Evolutionary conservation across 2,797 vertebrate genomes (phyloP).

Genomic region (Xiphophorus birchmanni): DNA sequence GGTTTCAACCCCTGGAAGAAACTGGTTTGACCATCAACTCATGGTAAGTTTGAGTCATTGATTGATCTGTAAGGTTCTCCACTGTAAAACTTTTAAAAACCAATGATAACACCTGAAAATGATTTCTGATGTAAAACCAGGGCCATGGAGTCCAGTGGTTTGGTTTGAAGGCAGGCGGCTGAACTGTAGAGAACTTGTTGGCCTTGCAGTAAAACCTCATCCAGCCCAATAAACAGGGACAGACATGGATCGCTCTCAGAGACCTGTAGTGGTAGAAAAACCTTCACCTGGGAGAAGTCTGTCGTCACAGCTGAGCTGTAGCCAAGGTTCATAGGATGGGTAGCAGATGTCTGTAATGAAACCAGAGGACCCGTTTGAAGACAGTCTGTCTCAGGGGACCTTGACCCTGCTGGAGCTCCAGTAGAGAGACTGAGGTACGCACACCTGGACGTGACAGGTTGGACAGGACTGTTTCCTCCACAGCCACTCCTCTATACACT

Average conservation of each 20-base stretch:
- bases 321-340: not conserved
- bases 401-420: slow-evolving; percentile 68
- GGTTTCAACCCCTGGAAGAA: not conserved
- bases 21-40: not conserved
- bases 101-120: not conserved
- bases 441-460: slow-evolving; percentile 65
- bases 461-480: slow-evolving; percentile 76
- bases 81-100: not conserved
- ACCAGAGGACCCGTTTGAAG: not conserved
- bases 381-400: slow-evolving; percentile 55
- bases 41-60: not conserved
- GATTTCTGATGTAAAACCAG: not conserved
- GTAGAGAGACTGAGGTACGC: slow-evolving; percentile 64
- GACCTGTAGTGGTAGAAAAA: not conserved
- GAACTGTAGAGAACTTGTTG: not conserved
- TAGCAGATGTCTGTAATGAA: not conserved
- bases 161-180: not conserved
- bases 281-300: not conserved
- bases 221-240: not conserved
- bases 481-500: slow-evolving; percentile 79
- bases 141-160: not conserved
- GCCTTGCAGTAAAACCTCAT: not conserved
- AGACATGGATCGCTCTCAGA: not conserved
- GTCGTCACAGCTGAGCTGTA: not conserved
- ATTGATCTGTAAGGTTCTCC: not conserved